Evolutionary conservation across 2,888 invertebrate genomes (phyloP).

Genomic region (Lobophora halterata): DNA sequence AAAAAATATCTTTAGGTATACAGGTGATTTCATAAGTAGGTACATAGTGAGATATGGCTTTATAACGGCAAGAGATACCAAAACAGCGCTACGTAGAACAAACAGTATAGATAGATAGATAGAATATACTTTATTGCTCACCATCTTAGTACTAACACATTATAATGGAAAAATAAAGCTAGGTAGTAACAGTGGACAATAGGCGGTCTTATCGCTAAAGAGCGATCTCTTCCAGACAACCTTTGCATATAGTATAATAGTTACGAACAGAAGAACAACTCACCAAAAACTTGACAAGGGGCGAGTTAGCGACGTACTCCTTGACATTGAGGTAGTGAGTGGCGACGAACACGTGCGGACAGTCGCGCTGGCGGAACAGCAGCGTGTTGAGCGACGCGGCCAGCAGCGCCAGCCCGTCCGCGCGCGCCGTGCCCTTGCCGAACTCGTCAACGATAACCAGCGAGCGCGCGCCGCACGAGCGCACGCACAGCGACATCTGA

Average conservation of each 20-base stretch:
- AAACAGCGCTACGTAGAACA: no score
- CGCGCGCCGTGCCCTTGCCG: conserved; percentile 90
- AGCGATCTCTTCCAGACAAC: no score
- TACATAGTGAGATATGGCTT: no score
- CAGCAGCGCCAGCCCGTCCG: conserved; percentile 88
- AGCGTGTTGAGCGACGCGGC: conserved; percentile 84
- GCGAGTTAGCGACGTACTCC: conserved; percentile 77
- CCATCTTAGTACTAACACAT: no score
- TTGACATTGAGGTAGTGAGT: conserved; percentile 88
- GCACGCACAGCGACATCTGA: conserved; percentile 87
- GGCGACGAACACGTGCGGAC: conserved; percentile 88
- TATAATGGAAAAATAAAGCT: no score
- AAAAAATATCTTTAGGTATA: no score
- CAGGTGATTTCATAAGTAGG: no score
- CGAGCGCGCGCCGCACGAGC: conserved; percentile 83
- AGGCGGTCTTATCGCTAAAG: no score
- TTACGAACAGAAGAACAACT: conserved; percentile 27
- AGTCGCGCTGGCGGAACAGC: conserved; percentile 72
- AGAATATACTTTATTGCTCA: no score
- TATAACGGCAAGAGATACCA: no score
- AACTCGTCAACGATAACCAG: conserved; percentile 94
- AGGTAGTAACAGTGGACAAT: no score
- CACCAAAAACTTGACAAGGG: conserved; percentile 78
- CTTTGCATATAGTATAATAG: background rate
- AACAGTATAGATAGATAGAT: no score